Percentiles rank a stretch among this genome's conserved stretches.
phyloP scores from a whole-genome alignment of 2,113 vertebrate genomes.

The Rallus limicola region DNA sequence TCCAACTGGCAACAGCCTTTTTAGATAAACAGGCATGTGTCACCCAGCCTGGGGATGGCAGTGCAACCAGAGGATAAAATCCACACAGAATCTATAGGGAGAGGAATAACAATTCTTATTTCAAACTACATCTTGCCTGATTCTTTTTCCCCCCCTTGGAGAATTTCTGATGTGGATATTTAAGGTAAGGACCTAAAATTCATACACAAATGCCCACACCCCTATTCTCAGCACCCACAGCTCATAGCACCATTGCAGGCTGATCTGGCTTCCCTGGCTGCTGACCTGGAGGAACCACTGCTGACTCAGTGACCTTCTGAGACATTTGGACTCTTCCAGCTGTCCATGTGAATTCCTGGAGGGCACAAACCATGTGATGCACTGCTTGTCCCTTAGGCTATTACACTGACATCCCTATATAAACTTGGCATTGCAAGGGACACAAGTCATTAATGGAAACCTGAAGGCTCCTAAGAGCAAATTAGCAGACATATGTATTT shows the following conservation, averaged over 20 bases:
- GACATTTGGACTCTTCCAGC: not conserved
- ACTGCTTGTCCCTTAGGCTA: not conserved
- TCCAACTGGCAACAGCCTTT: not conserved
- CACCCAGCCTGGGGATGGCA: not conserved
- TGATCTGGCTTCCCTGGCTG: not conserved
- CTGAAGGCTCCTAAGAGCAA: not conserved
- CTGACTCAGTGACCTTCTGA: not conserved
- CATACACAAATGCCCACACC: not conserved
- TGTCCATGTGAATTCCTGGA: not conserved
- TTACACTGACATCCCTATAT: not conserved
- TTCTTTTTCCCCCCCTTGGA: not conserved
- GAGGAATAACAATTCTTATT: not conserved
- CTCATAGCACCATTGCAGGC: too few species aligned
- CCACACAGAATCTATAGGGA: not conserved
- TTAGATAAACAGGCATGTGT: not conserved
- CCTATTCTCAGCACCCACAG: not conserved
- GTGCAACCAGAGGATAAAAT: not conserved
- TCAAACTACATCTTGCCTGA: not conserved
- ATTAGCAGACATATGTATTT: constrained; percentile 11
- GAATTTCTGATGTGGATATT: not conserved
- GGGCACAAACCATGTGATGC: not conserved
- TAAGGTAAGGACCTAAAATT: not conserved
- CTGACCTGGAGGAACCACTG: not conserved
- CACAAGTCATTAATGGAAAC: not conserved
- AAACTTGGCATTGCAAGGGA: not conserved